These are phyloP conservation scores for Seriola rivoliana DNA, from an alignment of 2,113 vertebrate genomes.

Conservation along the genomic window DNA sequence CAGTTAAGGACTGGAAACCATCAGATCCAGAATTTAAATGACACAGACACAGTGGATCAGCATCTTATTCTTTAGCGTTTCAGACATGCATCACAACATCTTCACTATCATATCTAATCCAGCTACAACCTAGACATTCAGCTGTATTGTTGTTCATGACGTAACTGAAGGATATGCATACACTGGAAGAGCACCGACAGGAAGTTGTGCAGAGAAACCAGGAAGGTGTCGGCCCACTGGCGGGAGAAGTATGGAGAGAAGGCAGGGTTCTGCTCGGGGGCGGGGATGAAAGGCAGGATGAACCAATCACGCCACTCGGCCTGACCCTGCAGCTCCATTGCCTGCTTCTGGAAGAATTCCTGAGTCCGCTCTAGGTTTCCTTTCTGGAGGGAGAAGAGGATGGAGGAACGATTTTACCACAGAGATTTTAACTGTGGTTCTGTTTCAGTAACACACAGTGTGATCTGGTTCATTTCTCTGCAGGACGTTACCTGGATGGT, in stretches of 20 bases:
- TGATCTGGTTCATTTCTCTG: background rate
- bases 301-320: constrained; percentile 98
- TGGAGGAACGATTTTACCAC: background rate
- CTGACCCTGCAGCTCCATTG: constrained; percentile 93
- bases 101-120: background rate
- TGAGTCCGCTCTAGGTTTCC: constrained; percentile 92
- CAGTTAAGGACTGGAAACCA: constrained; percentile 63
- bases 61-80: background rate
- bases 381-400: constrained; percentile 74
- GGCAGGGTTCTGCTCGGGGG: constrained; percentile 91
- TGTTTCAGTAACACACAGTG: background rate
- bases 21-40: background rate
- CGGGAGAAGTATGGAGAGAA: constrained; percentile 95
- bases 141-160: background rate
- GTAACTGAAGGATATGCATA: constrained; percentile 95
- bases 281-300: constrained; percentile 90
- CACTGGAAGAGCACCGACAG: constrained; percentile 97
- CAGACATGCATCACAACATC: background rate
- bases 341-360: constrained; percentile 96
- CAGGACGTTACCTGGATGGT: constrained; percentile 67
- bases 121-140: background rate
- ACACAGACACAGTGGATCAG: constrained; percentile 1
- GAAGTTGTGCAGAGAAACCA: constrained; percentile 98
- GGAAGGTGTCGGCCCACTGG: constrained; percentile 97
- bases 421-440: background rate